These are phyloP conservation scores for Lycocerus yunnanus DNA, from an alignment of 2,888 invertebrate species.

Conservation along the genomic window DNA sequence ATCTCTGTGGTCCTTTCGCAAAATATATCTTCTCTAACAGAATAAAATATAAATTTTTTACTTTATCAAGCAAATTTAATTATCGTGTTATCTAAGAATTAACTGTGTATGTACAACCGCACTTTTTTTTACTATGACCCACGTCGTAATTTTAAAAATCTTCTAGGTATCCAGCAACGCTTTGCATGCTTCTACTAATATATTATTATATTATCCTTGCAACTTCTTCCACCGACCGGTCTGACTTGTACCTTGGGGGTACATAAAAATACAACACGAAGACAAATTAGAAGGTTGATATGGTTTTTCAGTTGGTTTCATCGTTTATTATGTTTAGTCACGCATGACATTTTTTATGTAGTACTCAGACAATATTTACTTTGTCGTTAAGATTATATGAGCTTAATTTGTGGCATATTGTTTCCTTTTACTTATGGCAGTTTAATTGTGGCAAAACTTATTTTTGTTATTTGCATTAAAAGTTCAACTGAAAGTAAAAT, in stretches of 20 bases:
- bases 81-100: no score
- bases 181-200: no score
- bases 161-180: no score
- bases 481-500: no score
- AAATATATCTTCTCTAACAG: not conserved
- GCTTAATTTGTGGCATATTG: not conserved
- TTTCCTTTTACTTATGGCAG: no score
- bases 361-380: not conserved
- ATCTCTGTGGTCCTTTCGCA: not conserved
- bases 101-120: no score
- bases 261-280: not conserved
- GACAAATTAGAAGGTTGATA: not conserved
- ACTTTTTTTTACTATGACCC: no score
- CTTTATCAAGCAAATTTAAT: not conserved
- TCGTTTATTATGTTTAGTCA: not conserved
- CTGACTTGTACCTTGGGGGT: not conserved
- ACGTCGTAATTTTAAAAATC: no score
- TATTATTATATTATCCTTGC: no score
- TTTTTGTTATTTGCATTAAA: no score
- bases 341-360: not conserved
- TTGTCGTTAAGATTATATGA: not conserved
- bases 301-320: not conserved
- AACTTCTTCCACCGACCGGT: no score
- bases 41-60: not conserved
- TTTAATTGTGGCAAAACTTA: no score